These are phyloP conservation scores for Pagetopsis macropterus DNA, from an alignment of 2,797 vertebrate genomes.

Conservation along the genomic window DNA sequence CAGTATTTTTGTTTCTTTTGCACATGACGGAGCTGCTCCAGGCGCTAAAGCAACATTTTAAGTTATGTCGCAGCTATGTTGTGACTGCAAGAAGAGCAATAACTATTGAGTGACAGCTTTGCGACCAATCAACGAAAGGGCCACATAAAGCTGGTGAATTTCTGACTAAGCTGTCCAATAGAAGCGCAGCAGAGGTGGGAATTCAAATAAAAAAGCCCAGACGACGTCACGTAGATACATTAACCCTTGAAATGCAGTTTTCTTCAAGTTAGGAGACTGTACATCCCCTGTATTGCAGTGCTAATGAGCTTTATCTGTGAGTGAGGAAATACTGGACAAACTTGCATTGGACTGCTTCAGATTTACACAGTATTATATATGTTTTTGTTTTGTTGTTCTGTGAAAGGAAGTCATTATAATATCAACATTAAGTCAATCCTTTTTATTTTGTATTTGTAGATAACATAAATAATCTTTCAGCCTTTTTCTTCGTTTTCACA, in stretches of 20 bases:
- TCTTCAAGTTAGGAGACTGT: conserved; percentile 45
- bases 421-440: not conserved
- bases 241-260: conserved; percentile 66
- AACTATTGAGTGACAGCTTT: conserved; percentile 82
- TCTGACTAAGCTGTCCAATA: conserved; percentile 72
- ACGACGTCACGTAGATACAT: conserved; percentile 70
- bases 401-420: not conserved
- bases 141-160: conserved; percentile 60
- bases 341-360: conserved; percentile 11
- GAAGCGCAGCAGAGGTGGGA: conserved; percentile 65
- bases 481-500: not conserved
- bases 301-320: conserved; percentile 27
- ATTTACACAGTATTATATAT: not conserved
- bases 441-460: not conserved
- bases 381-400: not conserved
- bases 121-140: conserved; percentile 75
- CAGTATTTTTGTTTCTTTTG: not conserved
- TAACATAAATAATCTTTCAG: not conserved
- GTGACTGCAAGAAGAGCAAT: conserved; percentile 74
- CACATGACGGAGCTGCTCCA: conserved; percentile 10
- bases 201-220: conserved; percentile 49
- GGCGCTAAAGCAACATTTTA: conserved; percentile 66
- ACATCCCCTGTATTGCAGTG: conserved; percentile 36
- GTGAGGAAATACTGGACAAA: conserved; percentile 35
- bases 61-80: conserved; percentile 83